These are phyloP conservation scores for Morphnarchus princeps DNA, from an alignment of 2,113 vertebrate genomes.

Conservation along the genomic window DNA sequence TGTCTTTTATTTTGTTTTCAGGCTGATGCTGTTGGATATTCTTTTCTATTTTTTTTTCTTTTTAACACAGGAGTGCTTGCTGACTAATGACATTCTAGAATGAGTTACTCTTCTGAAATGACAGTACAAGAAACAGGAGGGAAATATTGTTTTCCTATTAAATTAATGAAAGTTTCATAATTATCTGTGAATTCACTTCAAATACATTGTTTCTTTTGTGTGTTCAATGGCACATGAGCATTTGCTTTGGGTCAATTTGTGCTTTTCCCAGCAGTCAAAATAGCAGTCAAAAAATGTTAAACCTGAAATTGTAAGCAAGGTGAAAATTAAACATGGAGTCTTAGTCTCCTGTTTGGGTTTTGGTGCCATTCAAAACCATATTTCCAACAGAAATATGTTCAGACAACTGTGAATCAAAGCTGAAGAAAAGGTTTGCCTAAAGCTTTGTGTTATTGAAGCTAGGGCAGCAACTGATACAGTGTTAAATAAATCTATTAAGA, in stretches of 20 bases:
- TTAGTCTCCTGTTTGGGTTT: background rate
- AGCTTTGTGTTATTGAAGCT: background rate
- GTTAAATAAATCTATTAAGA: background rate
- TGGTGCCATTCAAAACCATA: background rate
- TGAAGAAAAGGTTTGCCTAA: background rate
- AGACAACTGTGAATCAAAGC: background rate
- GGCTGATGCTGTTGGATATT: background rate
- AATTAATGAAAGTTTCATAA: background rate
- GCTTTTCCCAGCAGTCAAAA: background rate
- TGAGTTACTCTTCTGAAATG: background rate
- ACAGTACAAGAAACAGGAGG: background rate
- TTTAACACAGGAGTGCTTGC: rapidly evolving
- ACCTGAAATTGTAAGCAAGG: background rate
- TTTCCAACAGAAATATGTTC: background rate
- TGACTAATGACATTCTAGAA: background rate
- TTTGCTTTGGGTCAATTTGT: background rate
- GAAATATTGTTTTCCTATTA: background rate
- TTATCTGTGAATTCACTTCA: background rate
- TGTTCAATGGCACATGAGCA: rapidly evolving
- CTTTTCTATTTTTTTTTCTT: rapidly evolving
- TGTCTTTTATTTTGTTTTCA: background rate
- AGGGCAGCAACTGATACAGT: background rate
- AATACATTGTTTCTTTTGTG: background rate
- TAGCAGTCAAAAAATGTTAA: background rate
- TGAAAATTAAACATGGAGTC: background rate